These are phyloP conservation scores for Periplaneta americana DNA, from an alignment of 1,140 invertebrate species.

Conservation along the genomic window DNA sequence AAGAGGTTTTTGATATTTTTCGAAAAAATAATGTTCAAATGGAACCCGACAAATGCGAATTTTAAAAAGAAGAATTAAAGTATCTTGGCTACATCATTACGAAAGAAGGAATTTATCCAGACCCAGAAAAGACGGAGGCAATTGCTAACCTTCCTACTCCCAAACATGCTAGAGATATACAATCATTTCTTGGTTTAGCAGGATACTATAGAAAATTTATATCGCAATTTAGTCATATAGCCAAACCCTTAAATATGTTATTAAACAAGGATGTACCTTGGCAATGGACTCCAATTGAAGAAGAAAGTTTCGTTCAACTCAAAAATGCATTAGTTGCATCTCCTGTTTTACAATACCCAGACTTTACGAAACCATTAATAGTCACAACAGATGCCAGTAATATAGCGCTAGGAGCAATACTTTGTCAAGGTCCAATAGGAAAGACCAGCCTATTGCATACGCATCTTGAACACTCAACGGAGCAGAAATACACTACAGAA, in stretches of 20 bases:
- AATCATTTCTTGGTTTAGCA: conserved; percentile 25
- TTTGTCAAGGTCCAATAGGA: conserved; percentile 29
- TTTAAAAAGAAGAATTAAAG: conserved; percentile 24
- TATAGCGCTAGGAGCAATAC: conserved; percentile 40
- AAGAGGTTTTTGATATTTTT: conserved; percentile 30
- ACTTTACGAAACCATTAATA: conserved; percentile 39
- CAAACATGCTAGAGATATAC: conserved; percentile 20
- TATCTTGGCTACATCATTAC: conserved; percentile 28
- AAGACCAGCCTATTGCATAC: conserved; percentile 31
- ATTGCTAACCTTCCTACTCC: conserved; percentile 23
- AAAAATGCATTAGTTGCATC: conserved; percentile 19
- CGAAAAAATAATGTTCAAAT: conserved; percentile 33
- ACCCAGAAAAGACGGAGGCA: conserved; percentile 20
- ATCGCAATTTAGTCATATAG: conserved; percentile 23
- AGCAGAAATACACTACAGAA: conserved; percentile 18
- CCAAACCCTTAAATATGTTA: conserved; percentile 25
- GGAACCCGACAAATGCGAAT: conserved; percentile 36
- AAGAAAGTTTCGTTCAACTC: conserved; percentile 23
- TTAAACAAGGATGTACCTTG: conserved; percentile 24
- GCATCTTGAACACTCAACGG: conserved; percentile 25
- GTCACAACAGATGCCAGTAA: conserved; percentile 49
- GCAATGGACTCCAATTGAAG: conserved; percentile 30
- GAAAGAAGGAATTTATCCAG: conserved; percentile 21
- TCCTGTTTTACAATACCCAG: conserved; percentile 35
- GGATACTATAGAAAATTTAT: conserved; percentile 36